Conservation (phyloP, 2,797 vertebrate species). For the Chelon labrosus region DNA sequence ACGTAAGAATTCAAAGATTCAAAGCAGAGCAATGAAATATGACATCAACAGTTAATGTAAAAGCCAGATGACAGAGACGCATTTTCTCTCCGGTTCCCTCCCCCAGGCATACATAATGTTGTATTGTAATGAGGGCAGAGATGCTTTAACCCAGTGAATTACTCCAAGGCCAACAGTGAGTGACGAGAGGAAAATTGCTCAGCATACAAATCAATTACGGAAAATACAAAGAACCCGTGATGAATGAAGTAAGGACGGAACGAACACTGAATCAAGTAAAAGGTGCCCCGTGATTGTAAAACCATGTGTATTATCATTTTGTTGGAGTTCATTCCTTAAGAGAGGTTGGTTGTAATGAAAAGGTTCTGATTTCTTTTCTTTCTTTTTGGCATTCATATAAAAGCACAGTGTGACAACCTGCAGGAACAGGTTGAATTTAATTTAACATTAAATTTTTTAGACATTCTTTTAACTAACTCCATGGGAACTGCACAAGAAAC, state of each 20-base stretch:
- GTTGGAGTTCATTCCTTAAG: neutral
- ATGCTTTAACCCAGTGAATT: slow-evolving; percentile 41
- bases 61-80: slow-evolving; percentile 32
- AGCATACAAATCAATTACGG: slow-evolving; percentile 38
- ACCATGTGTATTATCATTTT: slow-evolving; percentile 6
- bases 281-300: neutral
- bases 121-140: slow-evolving; percentile 31
- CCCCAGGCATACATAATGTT: slow-evolving; percentile 23
- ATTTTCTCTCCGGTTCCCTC: slow-evolving; percentile 1
- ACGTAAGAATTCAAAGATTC: neutral
- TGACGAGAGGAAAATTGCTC: slow-evolving; percentile 33
- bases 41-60: slow-evolving; percentile 20
- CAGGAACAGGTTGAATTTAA: too few species aligned
- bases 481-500: neutral
- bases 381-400: neutral
- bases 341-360: neutral
- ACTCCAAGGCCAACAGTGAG: slow-evolving; percentile 13
- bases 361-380: neutral
- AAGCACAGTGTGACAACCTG: too few species aligned
- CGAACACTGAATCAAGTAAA: neutral
- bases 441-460: too few species aligned
- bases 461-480: too few species aligned
- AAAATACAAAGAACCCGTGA: slow-evolving; percentile 34
- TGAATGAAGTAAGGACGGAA: slow-evolving; percentile 18
- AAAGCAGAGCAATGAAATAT: slow-evolving; percentile 17